Conservation (phyloP, 2,113 vertebrate species). For the Manacus vitellinus region DNA sequence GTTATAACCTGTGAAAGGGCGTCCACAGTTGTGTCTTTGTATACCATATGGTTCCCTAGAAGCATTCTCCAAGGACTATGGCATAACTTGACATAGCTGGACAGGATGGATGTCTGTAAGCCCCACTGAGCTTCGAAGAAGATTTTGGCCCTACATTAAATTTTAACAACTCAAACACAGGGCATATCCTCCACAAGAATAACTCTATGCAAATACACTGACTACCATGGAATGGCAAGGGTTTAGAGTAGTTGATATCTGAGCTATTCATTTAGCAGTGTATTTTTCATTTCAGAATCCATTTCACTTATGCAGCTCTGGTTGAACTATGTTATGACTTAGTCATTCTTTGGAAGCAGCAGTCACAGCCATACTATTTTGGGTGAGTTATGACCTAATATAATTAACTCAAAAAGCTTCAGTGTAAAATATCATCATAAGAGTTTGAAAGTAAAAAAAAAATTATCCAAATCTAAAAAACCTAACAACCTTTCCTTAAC, state of each 20-base stretch:
- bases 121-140: not conserved
- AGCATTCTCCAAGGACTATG: not conserved
- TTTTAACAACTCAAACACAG: not conserved
- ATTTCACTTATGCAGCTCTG: not conserved
- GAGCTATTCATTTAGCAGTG: not conserved
- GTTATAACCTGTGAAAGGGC: not conserved
- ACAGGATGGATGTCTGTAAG: not conserved
- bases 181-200: not conserved
- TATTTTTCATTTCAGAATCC: conserved; percentile 23
- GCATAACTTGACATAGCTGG: not conserved
- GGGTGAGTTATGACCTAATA: not conserved
- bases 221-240: not conserved
- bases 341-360: not conserved
- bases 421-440: not conserved
- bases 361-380: not conserved
- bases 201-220: not conserved
- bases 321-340: not conserved
- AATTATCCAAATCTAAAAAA: not conserved
- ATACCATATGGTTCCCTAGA: not conserved
- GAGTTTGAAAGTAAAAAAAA: not conserved
- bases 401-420: not conserved
- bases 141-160: not conserved
- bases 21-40: not conserved
- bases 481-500: not conserved
- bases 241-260: not conserved